These are phyloP conservation scores for Trematomus loennbergii DNA, from an alignment of 2,113 vertebrate genomes.

Conservation along the genomic window DNA sequence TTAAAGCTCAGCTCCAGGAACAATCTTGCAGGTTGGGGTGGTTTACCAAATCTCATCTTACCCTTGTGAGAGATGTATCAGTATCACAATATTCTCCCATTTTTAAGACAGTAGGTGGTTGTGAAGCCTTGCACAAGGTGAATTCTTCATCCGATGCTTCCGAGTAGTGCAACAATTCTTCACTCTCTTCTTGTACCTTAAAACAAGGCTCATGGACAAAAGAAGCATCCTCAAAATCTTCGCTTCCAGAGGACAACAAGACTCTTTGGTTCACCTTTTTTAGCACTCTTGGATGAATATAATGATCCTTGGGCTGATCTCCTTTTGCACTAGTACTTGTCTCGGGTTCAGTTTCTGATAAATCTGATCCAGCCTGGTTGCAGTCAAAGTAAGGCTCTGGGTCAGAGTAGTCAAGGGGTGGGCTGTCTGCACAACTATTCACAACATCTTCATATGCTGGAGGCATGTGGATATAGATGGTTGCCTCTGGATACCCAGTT, in stretches of 20 bases:
- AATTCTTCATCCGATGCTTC: constrained; percentile 80
- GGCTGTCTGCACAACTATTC: constrained; percentile 15
- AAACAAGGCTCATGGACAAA: constrained; percentile 82
- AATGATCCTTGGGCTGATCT: constrained; percentile 1
- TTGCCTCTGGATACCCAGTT: constrained; percentile 34
- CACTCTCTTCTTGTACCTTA: constrained; percentile 51
- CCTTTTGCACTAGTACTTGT: background rate
- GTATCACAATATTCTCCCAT: constrained; percentile 64
- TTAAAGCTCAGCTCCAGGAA: constrained; percentile 60
- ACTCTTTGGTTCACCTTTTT: constrained; percentile 18
- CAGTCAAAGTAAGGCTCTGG: constrained; percentile 80
- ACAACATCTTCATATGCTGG: constrained; percentile 14
- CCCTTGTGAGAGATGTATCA: constrained; percentile 87
- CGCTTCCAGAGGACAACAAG: constrained; percentile 69
- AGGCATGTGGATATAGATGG: constrained; percentile 16
- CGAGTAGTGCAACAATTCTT: constrained; percentile 34
- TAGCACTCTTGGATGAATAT: background rate
- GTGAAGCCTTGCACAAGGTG: constrained; percentile 81
- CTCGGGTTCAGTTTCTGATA: constrained; percentile 63
- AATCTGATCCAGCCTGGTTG: constrained; percentile 71
- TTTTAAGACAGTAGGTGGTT: constrained; percentile 71
- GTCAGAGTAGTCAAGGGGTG: constrained; percentile 67
- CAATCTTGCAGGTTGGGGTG: constrained; percentile 53
- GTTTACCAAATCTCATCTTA: constrained; percentile 80
- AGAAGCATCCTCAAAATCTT: constrained; percentile 80